These are phyloP conservation scores for Aleadryas rufinucha DNA, from an alignment of 2,113 vertebrate genomes.

Conservation along the genomic window DNA sequence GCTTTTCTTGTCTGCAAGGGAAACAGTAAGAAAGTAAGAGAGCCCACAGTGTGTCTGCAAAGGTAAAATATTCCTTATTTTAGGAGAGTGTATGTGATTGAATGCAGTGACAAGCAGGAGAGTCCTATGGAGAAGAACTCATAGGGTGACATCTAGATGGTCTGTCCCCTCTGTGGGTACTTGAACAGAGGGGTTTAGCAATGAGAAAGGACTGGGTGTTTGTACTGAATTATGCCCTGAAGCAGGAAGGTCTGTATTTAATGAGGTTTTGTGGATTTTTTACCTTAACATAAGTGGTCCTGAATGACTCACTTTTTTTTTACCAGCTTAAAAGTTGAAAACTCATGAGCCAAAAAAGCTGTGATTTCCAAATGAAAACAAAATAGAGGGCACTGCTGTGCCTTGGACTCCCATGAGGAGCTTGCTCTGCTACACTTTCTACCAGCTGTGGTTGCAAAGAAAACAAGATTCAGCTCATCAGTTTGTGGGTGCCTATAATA, in stretches of 20 bases:
- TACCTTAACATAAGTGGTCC: neutral
- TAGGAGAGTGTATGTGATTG: neutral
- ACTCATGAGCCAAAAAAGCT: neutral
- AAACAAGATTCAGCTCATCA: neutral
- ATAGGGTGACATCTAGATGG: neutral
- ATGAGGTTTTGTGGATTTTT: neutral
- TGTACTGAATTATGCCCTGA: neutral
- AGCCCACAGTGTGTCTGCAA: neutral
- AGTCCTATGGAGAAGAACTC: neutral
- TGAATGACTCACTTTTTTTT: neutral
- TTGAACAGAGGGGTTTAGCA: neutral
- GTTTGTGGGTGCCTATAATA: neutral
- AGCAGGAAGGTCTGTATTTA: neutral
- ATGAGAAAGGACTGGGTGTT: neutral
- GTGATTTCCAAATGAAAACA: neutral
- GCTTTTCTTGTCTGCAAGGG: neutral
- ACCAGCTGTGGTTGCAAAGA: neutral
- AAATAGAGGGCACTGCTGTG: neutral
- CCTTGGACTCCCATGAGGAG: neutral
- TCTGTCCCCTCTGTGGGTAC: neutral
- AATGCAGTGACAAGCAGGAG: neutral
- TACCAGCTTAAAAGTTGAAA: neutral
- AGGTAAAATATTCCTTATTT: neutral
- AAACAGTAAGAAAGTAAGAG: neutral
- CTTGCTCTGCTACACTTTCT: fast-evolving